Conservation (phyloP, 2,888 invertebrate genomes). For the Polia nebulosa region DNA sequence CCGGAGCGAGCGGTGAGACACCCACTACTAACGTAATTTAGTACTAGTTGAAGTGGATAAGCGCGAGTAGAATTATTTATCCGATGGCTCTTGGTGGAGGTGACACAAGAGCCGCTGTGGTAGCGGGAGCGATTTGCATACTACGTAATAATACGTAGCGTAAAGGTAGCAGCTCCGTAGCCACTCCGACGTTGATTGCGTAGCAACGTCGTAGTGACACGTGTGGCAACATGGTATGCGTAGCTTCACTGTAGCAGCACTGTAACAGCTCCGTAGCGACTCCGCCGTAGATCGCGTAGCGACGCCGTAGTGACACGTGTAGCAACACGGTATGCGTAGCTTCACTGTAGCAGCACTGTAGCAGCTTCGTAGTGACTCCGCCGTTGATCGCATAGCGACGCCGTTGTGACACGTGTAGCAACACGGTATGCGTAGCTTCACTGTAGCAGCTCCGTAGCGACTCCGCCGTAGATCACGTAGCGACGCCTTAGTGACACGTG, state of each 20-base stretch:
- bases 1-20: conserved; percentile 68
- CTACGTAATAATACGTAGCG: conserved; percentile 47
- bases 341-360: no score
- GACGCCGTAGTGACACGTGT: background rate
- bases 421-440: background rate
- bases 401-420: background rate
- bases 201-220: background rate
- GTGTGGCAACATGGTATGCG: background rate
- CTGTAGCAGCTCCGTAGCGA: no score
- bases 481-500: no score
- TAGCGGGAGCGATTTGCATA: conserved; percentile 53
- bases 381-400: background rate
- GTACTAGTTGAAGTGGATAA: conserved; percentile 80
- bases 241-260: no score
- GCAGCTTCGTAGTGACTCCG: no score
- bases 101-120: conserved; percentile 58
- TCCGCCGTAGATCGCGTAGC: background rate
- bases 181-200: background rate
- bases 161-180: no score
- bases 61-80: conserved; percentile 84
- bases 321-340: no score
- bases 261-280: no score
- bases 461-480: background rate
- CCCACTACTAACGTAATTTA: conserved; percentile 81
- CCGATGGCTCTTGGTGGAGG: conserved; percentile 71